Conservation (phyloP, 2,113 vertebrate species). For the Seriola aureovittata region DNA sequence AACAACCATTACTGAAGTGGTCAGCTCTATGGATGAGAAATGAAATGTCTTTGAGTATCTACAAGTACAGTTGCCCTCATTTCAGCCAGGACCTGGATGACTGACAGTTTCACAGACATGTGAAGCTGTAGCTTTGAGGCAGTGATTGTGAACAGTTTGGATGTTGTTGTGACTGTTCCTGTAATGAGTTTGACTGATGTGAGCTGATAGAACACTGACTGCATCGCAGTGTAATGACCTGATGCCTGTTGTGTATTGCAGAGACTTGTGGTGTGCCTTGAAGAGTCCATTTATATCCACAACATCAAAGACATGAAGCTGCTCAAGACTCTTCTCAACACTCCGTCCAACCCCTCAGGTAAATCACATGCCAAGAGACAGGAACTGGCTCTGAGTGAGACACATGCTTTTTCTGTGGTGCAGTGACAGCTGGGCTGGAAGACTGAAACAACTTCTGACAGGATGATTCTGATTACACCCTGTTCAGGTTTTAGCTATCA, state of each 20-base stretch:
- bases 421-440: not conserved
- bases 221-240: not conserved
- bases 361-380: not conserved
- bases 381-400: not conserved
- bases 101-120: too few species aligned
- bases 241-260: constrained; percentile 66
- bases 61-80: too few species aligned
- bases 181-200: not conserved
- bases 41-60: too few species aligned
- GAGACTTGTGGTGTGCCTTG: constrained; percentile 92
- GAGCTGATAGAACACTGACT: too few species aligned
- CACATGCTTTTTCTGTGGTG: not conserved
- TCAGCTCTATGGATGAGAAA: too few species aligned
- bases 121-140: too few species aligned
- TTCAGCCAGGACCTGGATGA: too few species aligned
- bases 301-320: constrained; percentile 98
- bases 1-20: too few species aligned
- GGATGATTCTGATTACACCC: too few species aligned
- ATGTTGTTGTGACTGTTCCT: too few species aligned
- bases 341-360: constrained; percentile 90
- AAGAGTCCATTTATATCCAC: constrained; percentile 93
- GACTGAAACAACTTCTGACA: not conserved
- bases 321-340: constrained; percentile 91
- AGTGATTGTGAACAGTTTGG: not conserved
- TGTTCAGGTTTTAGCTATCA: too few species aligned